These are phyloP conservation scores for Callaeas wilsoni DNA, from an alignment of 2,113 vertebrate genomes.

Conservation along the genomic window DNA sequence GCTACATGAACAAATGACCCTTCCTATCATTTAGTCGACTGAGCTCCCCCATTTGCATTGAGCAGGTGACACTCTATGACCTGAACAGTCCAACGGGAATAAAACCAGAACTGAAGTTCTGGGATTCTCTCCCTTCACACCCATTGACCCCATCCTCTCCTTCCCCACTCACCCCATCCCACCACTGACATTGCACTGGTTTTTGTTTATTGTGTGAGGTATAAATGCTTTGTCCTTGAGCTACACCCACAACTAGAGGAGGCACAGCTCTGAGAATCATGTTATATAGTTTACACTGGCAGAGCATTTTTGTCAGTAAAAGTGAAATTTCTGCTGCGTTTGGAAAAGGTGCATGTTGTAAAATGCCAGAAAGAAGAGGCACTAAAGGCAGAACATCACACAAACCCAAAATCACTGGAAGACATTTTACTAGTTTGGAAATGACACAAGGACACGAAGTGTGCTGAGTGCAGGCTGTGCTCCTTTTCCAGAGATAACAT, in stretches of 20 bases:
- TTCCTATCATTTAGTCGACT: neutral
- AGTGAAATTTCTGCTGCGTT: neutral
- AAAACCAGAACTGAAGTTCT: neutral
- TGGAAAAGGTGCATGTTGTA: neutral
- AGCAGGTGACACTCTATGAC: neutral
- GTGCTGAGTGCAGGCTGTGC: neutral
- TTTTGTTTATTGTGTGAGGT: neutral
- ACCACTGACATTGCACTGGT: neutral
- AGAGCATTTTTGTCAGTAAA: neutral
- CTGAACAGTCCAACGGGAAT: neutral
- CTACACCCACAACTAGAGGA: neutral
- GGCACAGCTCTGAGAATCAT: neutral
- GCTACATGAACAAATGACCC: neutral
- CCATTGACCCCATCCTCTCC: fast-evolving
- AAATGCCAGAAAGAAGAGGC: neutral
- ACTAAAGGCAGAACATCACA: neutral
- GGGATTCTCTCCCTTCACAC: neutral
- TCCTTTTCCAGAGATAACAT: neutral
- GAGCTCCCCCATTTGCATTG: neutral
- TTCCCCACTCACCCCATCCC: neutral
- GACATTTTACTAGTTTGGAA: neutral
- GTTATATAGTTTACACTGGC: neutral
- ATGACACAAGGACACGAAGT: neutral
- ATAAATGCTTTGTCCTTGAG: neutral
- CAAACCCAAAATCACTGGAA: neutral